phyloP scores from a whole-genome alignment of 2,797 vertebrate genomes.

The Notoglanidium macrostoma region DNA sequence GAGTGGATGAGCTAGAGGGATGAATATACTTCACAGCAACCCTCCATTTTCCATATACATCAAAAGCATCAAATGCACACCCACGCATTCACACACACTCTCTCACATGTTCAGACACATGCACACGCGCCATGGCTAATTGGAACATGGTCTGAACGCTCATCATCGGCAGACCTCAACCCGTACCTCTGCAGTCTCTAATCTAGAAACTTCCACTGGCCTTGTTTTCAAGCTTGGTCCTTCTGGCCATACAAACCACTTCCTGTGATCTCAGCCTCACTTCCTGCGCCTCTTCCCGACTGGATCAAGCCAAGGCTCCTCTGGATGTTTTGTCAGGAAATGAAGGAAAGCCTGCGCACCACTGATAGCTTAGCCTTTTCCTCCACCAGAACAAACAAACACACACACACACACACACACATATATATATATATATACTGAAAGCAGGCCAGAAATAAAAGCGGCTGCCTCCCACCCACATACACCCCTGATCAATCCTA shows the following conservation, averaged over 20 bases:
- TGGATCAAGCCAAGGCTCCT: slow-evolving; percentile 55
- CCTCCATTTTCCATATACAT: slow-evolving; percentile 42
- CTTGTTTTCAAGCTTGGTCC: slow-evolving; percentile 46
- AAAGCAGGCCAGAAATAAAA: slow-evolving; percentile 56
- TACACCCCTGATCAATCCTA: slow-evolving; percentile 54
- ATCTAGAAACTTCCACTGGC: slow-evolving; percentile 43
- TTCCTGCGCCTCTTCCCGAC: slow-evolving; percentile 57
- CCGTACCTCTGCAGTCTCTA: slow-evolving; percentile 14
- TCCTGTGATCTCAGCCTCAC: slow-evolving; percentile 59
- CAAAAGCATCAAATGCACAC: slow-evolving; percentile 29
- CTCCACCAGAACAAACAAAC: slow-evolving; percentile 52
- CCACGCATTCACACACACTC: slow-evolving; percentile 13
- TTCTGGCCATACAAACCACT: slow-evolving; percentile 48
- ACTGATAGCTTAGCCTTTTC: slow-evolving; percentile 58
- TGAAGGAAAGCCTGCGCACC: slow-evolving; percentile 57
- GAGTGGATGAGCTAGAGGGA: not conserved
- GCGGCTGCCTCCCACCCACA: slow-evolving; percentile 52
- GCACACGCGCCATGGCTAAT: slow-evolving; percentile 12
- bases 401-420: slow-evolving; percentile 41
- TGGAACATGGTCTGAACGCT: not conserved
- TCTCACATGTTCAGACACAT: slow-evolving; percentile 8
- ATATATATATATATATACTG: slow-evolving; percentile 24
- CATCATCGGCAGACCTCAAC: slow-evolving; percentile 6
- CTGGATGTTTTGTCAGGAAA: slow-evolving; percentile 63
- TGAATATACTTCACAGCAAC: slow-evolving; percentile 26